Percentiles rank a stretch among this genome's conserved stretches.
phyloP scores from a whole-genome alignment of 1,140 invertebrate genomes.

The Megalonaias nervosa region DNA sequence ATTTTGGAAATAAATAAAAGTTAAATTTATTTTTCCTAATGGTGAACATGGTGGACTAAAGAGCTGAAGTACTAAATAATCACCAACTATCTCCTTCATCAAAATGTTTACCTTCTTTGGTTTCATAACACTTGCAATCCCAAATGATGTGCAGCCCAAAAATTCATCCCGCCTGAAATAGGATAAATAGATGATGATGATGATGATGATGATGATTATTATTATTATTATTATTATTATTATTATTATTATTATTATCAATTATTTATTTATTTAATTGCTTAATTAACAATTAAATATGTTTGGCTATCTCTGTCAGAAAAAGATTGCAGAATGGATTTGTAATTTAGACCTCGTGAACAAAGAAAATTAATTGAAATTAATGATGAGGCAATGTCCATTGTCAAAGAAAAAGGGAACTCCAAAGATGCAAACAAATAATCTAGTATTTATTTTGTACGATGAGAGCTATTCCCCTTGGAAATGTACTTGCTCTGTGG shows the following conservation, averaged over 20 bases:
- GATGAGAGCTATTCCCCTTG: background rate
- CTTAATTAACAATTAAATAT: background rate
- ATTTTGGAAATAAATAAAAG: no score
- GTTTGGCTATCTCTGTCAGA: background rate
- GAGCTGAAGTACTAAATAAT: no score
- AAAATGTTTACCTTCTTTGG: no score
- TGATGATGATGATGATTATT: background rate
- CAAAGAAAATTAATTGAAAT: background rate
- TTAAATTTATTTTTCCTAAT: no score
- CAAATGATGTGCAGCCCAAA: conserved; percentile 32
- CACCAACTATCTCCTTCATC: no score
- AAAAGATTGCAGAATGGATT: background rate
- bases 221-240: background rate
- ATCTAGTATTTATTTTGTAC: background rate
- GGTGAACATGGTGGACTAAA: no score
- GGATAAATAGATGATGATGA: background rate
- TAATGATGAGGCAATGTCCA: background rate
- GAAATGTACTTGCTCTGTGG: conserved; percentile 62
- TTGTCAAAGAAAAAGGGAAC: background rate
- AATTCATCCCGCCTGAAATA: conserved; percentile 16
- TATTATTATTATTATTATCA: background rate
- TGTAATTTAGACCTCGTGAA: background rate
- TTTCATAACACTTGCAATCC: background rate
- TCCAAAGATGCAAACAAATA: background rate
- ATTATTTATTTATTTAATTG: background rate